Evolutionary conservation across 2,888 invertebrate genomes (phyloP), one percentile per base, ranked within the genome.

Genomic region (Apotomis betuletana): DNA sequence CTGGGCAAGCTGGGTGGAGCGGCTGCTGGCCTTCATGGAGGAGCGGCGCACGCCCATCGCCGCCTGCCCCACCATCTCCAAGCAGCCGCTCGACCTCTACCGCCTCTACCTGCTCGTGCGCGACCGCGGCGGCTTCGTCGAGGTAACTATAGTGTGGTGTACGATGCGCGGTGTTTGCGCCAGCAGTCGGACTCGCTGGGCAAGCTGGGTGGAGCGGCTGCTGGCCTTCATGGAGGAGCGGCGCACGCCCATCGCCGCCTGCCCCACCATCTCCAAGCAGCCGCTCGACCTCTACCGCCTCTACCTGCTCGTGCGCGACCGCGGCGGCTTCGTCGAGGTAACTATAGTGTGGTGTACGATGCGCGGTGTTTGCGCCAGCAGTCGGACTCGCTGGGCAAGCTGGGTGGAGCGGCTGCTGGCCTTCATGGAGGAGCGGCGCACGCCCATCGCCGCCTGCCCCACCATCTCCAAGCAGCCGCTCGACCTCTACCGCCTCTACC

Each of bases 271-370:
- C 94, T 97, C 97, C 94, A 99, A 99, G 95, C 98, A 99, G 94
- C 98, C 98, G 88, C 96, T 99, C 85, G 99, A 99, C 95, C 96
- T 99, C 87, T 99, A 98, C 95, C 95, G 97, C 87, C 96, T 99
- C 84, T 99, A 99, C 94, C 95, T 97, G 93, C 97, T 97, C 91
- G 99, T 99, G 89, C 97, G 98, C 95, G 99, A 99, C 86, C 96
- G 98, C 86, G 99, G 99, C 87, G 99, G 99, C 87, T 99, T 99
- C 95, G 96, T 98, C 92, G 99, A 99, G 97, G 99, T 99, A 97
- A 96, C 15, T 2, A 41, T 44, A 8, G 9, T 27, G 27, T 27
- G 27, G 2, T 27, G 27, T 27, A 27, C 27, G 27, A 27, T 27
- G 27, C 0, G 77, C 75, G 80, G 78, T 84, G 77, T 83, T 78